These are phyloP conservation scores for Ginglymostoma cirratum DNA, from an alignment of 2,113 vertebrate genomes.

Conservation along the genomic window DNA sequence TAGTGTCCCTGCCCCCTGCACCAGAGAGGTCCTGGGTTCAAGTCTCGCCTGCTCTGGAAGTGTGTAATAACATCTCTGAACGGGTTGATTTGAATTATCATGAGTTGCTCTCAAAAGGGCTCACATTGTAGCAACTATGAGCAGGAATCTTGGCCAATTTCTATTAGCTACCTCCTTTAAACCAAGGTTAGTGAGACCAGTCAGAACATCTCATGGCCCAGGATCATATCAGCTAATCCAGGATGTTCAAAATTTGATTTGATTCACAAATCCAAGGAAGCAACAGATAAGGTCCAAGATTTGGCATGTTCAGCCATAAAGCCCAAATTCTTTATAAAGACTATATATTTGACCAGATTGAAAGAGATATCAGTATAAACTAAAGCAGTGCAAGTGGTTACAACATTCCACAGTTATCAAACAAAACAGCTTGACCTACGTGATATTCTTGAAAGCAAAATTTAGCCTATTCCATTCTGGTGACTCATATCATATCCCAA, in stretches of 20 bases:
- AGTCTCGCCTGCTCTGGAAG: too few species aligned
- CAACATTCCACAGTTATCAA: not conserved
- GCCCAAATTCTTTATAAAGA: not conserved
- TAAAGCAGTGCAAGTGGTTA: not conserved
- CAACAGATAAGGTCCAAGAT: not conserved
- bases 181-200: not conserved
- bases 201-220: not conserved
- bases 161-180: not conserved
- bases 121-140: not conserved
- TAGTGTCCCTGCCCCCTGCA: too few species aligned
- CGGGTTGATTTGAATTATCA: too few species aligned
- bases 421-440: not conserved
- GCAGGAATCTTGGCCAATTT: not conserved
- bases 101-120: not conserved
- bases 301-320: not conserved
- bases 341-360: not conserved
- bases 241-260: not conserved
- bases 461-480: not conserved
- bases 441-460: not conserved
- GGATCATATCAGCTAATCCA: not conserved
- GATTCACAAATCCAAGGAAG: not conserved
- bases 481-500: not conserved
- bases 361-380: not conserved
- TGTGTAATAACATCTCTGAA: too few species aligned
- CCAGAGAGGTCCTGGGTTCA: too few species aligned